A percentile compares a stretch with the other conserved stretches of the same genome.
Evolutionary conservation across 2,888 invertebrate species (phyloP).

Genomic region (Acanthosoma haemorrhoidale): DNA sequence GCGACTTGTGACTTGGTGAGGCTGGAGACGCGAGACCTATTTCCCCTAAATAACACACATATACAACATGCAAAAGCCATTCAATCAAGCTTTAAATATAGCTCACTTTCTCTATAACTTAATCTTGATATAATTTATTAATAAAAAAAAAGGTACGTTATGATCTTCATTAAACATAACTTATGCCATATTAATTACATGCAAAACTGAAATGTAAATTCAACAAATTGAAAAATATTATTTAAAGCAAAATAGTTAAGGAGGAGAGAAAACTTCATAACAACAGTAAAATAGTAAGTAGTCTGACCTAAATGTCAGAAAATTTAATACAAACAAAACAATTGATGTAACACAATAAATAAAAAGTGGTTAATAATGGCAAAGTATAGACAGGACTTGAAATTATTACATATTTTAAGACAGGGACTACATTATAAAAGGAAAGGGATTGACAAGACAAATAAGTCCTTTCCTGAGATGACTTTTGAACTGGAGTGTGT

Average conservation of each 20-base stretch:
- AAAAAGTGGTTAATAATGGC: not conserved
- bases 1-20: conserved; percentile 54
- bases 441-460: too few relatives aligned
- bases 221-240: not conserved
- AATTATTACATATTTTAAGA: not conserved
- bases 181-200: not conserved
- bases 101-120: not conserved
- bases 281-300: conserved; percentile 17
- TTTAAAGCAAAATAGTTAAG: conserved; percentile 2
- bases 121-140: not conserved
- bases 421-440: too few relatives aligned
- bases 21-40: conserved; percentile 53
- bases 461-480: too few relatives aligned
- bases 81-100: not conserved
- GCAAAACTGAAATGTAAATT: not conserved
- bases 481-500: too few relatives aligned
- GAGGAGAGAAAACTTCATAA: conserved; percentile 2
- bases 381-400: not conserved
- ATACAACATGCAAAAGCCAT: conserved; percentile 34
- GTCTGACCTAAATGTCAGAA: not conserved
- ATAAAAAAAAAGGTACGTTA: not conserved
- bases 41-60: conserved; percentile 45
- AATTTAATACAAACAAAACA: not conserved
- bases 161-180: not conserved
- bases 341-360: not conserved